Conservation (phyloP, 2,888 invertebrate genomes). For the Mythimna vitellina region DNA sequence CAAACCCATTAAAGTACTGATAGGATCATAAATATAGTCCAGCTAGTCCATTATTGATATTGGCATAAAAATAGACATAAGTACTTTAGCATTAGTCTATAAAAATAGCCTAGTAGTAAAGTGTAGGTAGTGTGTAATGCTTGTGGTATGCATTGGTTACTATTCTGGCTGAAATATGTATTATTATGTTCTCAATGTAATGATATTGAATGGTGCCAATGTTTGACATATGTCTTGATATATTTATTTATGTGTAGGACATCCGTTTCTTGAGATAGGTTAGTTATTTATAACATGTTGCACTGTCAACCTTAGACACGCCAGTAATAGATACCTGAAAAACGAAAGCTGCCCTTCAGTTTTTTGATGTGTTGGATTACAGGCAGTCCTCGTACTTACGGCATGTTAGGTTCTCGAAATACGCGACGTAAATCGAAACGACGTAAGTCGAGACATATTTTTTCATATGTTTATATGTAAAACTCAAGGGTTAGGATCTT, state of each 20-base stretch:
- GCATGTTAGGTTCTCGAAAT: too few relatives aligned
- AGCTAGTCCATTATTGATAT: conserved; percentile 17
- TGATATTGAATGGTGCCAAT: conserved; percentile 25
- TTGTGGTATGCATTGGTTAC: conserved; percentile 27
- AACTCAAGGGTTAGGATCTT: too few relatives aligned
- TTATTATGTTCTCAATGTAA: conserved; percentile 26
- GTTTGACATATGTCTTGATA: conserved; percentile 12
- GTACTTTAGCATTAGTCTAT: conserved; percentile 33
- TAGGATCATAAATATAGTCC: conserved; percentile 6
- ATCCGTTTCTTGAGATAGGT: not conserved
- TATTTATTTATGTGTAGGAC: conserved; percentile 27
- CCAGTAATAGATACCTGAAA: too few relatives aligned
- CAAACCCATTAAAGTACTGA: conserved; percentile 26
- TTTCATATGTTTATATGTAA: too few relatives aligned
- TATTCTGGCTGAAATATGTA: conserved; percentile 41
- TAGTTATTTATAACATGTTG: conserved; percentile 1
- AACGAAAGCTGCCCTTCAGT: not conserved
- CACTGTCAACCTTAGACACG: not conserved
- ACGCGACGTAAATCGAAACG: too few relatives aligned
- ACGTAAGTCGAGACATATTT: too few relatives aligned
- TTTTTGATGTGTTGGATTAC: too few relatives aligned
- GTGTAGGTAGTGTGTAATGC: conserved; percentile 22
- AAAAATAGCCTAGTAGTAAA: conserved; percentile 51
- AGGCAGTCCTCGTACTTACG: too few relatives aligned
- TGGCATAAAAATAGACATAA: conserved; percentile 38